Base-by-base conservation (phyloP, 2,797 vertebrate genomes). In the Telmatherina bonti region DNA sequence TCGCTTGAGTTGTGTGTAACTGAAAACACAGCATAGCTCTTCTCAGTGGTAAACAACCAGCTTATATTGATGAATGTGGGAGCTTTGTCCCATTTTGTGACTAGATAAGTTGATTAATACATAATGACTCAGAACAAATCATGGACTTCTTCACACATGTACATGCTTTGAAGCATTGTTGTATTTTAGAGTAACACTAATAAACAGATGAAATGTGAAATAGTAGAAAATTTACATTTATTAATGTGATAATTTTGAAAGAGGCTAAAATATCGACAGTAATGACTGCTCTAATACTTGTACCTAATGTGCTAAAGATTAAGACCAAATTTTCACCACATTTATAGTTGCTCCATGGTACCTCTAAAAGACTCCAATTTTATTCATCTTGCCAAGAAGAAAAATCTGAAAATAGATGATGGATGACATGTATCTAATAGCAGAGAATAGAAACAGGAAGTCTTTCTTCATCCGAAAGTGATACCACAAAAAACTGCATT, bases 1-100 rank as follows among this genome's bases (percentile, higher is more conserved):
- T n/a, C 41, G 15, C 11, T 30, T 47, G n/a, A 70, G 15, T 30
- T 61, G 15, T 41, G 36, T 61, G 22, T 20, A 62, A 54, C 38
- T 24, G 4, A 54, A 13, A 12, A 20, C n/a, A 24, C 10, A 63
- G 16, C 30, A 4, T 2, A 43, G 26, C 27, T 53, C 30, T 29
- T 33, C 7, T 27, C 13, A 59, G 1, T 11, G 22, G 47, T 7
- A 65, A 29, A 27, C 63, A 66, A 2, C 15, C n/a, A 45, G n/a
- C n/a, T n/a, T 7, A 4, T 31, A 15, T 41, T 11, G 7, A 20
- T 43, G 4, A 18, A 20, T 43, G 16, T 38, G 13, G 6, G 38
- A 43, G 38, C 16, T 43, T 43, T 18, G 18, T 43, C 38, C 16
- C 38, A 43, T 45, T 45, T 45, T 45, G 20, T n/a, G 43, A 45